Conservation (phyloP, 1,140 invertebrate species). For the Brachionus koreanus region DNA sequence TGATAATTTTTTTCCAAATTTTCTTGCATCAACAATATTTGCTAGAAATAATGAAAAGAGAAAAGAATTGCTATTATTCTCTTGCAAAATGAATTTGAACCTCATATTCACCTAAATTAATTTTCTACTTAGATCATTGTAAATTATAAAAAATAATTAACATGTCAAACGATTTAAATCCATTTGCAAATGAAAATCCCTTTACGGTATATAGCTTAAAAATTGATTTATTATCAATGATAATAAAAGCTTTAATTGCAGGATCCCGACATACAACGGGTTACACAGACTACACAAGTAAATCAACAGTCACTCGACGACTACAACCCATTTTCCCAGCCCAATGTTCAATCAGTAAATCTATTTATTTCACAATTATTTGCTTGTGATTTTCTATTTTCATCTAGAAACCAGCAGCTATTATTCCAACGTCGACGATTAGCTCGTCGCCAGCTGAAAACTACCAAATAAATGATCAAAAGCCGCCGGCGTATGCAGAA, state of each 20-base stretch:
- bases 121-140: not conserved
- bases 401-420: constrained; percentile 53
- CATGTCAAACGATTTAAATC: constrained; percentile 34
- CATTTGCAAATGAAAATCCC: constrained; percentile 14
- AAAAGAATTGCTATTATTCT: not conserved
- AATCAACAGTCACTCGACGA: constrained; percentile 67
- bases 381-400: constrained; percentile 13
- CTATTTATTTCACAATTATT: not conserved
- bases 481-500: constrained; percentile 9
- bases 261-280: constrained; percentile 12
- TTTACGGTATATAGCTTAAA: not conserved
- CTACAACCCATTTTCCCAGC: constrained; percentile 80
- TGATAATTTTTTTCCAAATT: constrained; percentile 15
- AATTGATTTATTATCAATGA: not conserved
- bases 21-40: not conserved
- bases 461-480: not conserved
- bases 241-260: not conserved
- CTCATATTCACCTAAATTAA: not conserved
- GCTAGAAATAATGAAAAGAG: not conserved
- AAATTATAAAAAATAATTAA: not conserved
- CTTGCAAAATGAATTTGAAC: not conserved
- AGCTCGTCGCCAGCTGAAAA: not conserved
- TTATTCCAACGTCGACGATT: constrained; percentile 21
- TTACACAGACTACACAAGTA: not conserved
- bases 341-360: constrained; percentile 13